Evolutionary conservation across 2,888 invertebrate genomes (phyloP).

Genomic region (Disparrhopalites patrizii): DNA sequence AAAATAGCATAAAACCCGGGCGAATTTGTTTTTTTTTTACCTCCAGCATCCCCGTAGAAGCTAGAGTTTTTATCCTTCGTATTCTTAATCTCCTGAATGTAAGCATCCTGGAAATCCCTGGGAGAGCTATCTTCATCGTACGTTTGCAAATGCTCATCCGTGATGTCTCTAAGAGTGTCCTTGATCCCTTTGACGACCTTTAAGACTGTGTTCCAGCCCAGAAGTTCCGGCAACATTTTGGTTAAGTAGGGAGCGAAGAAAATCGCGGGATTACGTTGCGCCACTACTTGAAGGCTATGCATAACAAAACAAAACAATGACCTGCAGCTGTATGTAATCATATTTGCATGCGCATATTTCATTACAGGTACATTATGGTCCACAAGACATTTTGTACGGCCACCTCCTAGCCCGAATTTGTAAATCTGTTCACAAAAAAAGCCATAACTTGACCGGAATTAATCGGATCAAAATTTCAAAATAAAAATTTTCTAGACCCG

Average conservation of each 20-base stretch:
- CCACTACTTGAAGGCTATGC: background rate
- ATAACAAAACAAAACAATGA: background rate
- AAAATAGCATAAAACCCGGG: background rate
- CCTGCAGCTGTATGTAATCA: background rate
- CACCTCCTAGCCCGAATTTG: too few species aligned
- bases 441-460: too few species aligned
- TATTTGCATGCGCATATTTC: background rate
- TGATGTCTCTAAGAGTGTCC: background rate
- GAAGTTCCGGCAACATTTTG: background rate
- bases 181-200: background rate
- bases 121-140: background rate
- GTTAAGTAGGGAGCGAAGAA: background rate
- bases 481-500: too few species aligned
- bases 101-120: constrained; percentile 11
- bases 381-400: too few species aligned
- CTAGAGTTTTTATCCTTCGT: constrained; percentile 9
- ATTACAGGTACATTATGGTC: too few species aligned
- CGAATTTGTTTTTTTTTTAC: background rate
- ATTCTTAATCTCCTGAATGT: constrained; percentile 1
- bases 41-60: constrained; percentile 4
- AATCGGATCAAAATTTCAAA: too few species aligned
- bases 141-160: background rate
- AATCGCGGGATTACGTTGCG: background rate
- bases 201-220: background rate
- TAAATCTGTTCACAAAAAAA: too few species aligned